phyloP scores from a whole-genome alignment of 2,797 vertebrate species.

The Cuculus canorus region DNA sequence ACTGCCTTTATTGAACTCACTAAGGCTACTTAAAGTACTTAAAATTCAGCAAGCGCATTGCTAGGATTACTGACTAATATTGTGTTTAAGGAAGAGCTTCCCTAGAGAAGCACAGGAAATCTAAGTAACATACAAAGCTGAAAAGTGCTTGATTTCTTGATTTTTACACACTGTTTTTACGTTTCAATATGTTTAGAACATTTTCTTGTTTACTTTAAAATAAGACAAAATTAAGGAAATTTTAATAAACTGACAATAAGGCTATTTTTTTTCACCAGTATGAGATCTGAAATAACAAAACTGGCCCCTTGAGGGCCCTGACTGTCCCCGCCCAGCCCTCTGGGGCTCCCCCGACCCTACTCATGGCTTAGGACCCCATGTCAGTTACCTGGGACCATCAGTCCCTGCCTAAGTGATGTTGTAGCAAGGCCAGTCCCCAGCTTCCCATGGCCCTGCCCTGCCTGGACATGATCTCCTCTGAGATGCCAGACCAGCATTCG shows the following conservation, averaged over 20 bases:
- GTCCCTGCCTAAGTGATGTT: not conserved
- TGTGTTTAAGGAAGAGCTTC: not conserved
- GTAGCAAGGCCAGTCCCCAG: not conserved
- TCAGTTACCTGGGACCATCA: rapidly evolving
- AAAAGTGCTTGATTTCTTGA: not conserved
- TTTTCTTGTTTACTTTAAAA: not conserved
- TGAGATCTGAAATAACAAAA: not conserved
- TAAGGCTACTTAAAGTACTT: not conserved
- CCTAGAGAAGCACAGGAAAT: not conserved
- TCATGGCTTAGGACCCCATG: too few relatives aligned
- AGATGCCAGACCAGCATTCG: not conserved
- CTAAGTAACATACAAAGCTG: not conserved
- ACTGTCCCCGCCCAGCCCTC: not conserved
- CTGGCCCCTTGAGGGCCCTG: rapidly evolving
- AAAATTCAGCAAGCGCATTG: not conserved
- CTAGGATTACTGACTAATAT: not conserved
- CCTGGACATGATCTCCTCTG: not conserved
- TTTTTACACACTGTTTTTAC: not conserved
- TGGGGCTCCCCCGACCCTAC: not conserved
- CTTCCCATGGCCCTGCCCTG: not conserved
- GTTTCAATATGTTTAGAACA: not conserved
- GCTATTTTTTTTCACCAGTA: not conserved
- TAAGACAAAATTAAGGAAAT: not conserved
- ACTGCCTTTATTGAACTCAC: not conserved
- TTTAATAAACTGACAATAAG: not conserved